phyloP scores from a whole-genome alignment of 2,888 invertebrate species.

The Lottia gigantea region DNA sequence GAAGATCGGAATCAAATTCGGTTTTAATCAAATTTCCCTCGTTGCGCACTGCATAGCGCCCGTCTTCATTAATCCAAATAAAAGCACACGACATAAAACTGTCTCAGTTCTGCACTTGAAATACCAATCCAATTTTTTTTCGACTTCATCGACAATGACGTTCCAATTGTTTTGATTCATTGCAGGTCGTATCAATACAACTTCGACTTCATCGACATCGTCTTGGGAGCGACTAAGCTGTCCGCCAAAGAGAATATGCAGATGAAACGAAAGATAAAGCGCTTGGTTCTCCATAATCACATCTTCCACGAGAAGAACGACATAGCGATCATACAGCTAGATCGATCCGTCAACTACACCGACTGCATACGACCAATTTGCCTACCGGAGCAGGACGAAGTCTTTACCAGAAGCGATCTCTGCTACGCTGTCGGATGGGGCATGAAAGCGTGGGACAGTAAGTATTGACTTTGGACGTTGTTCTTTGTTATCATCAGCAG shows the following conservation, averaged over 20 bases:
- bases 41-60: no score
- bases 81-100: no score
- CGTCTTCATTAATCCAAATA: no score
- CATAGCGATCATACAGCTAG: conserved; percentile 48
- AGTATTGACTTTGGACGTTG: no score
- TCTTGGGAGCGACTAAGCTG: conserved; percentile 44
- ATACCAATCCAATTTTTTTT: no score
- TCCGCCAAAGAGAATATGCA: conserved; percentile 29
- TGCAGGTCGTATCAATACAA: conserved; percentile 32
- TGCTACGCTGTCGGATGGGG: conserved; percentile 56
- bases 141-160: background rate
- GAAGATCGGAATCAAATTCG: no score
- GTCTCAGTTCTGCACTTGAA: no score
- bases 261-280: conserved; percentile 18
- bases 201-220: conserved; percentile 32
- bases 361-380: conserved; percentile 55
- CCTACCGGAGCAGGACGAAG: conserved; percentile 41
- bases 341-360: conserved; percentile 42
- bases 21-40: no score
- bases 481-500: no score
- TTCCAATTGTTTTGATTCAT: background rate
- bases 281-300: conserved; percentile 17
- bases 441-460: conserved; percentile 36
- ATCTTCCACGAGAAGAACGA: conserved; percentile 36
- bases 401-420: conserved; percentile 36